Conservation (phyloP, 2,888 invertebrate genomes). For the Orgyia antiqua region DNA sequence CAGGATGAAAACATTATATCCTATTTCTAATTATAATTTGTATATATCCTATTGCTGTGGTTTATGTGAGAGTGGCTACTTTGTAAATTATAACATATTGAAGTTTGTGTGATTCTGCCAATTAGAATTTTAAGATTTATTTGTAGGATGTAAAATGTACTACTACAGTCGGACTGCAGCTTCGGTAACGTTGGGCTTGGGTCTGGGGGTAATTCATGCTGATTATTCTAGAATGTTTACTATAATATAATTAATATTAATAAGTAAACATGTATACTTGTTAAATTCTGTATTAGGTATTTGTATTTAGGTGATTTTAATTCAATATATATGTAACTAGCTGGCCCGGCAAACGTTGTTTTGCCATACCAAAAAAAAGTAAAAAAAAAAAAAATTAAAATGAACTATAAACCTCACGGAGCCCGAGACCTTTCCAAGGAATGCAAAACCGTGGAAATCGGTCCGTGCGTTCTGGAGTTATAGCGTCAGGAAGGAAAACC, state of each 20-base stretch:
- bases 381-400: too few relatives aligned
- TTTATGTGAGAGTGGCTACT: slow-evolving; percentile 25
- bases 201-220: slow-evolving; percentile 7
- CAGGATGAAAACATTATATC: slow-evolving; percentile 16
- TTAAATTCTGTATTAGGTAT: slow-evolving; percentile 24
- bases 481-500: too few relatives aligned
- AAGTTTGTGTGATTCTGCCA: slow-evolving; percentile 40
- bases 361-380: too few relatives aligned
- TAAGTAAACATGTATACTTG: slow-evolving; percentile 30
- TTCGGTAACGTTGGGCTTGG: slow-evolving; percentile 28
- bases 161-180: slow-evolving; percentile 49
- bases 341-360: too few relatives aligned
- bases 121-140: slow-evolving; percentile 40
- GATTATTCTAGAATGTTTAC: slow-evolving; percentile 12
- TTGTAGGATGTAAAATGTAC: slow-evolving; percentile 36
- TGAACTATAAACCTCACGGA: too few relatives aligned
- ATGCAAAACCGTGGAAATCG: too few relatives aligned
- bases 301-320: slow-evolving; percentile 19
- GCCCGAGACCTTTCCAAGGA: too few relatives aligned
- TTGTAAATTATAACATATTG: slow-evolving; percentile 17
- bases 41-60: slow-evolving; percentile 31
- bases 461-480: too few relatives aligned
- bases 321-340: too few relatives aligned
- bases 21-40: slow-evolving; percentile 18
- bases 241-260: slow-evolving; percentile 11